Percentiles rank a stretch among this genome's conserved stretches.
phyloP scores from a whole-genome alignment of 2,888 invertebrate species.

The Cremastinae sp. region DNA sequence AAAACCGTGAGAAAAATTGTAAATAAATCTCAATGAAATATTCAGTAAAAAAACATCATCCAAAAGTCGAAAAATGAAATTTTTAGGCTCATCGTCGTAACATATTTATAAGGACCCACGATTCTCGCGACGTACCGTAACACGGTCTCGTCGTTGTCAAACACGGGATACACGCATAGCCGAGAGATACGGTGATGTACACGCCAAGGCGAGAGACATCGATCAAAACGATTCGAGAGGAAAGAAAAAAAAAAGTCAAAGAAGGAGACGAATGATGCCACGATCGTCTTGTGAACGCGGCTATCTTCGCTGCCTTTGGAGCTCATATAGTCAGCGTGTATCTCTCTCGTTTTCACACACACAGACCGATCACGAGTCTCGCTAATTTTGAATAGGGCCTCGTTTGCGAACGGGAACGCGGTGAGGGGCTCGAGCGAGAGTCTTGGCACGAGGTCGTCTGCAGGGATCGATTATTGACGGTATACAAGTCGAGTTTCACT shows the following conservation, averaged over 20 bases:
- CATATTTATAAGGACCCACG: not conserved
- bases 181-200: conserved; percentile 59
- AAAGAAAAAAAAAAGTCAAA: conserved; percentile 20
- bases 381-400: conserved; percentile 77
- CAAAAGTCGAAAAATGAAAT: too few relatives aligned
- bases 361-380: conserved; percentile 45
- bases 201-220: conserved; percentile 62
- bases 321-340: conserved; percentile 13
- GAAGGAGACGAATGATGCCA: conserved; percentile 31
- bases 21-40: too few relatives aligned
- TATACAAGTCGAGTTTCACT: conserved; percentile 43
- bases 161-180: conserved; percentile 39
- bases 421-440: conserved; percentile 37
- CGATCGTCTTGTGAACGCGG: conserved; percentile 50
- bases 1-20: too few relatives aligned
- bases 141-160: conserved; percentile 52
- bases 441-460: conserved; percentile 58
- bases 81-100: too few relatives aligned
- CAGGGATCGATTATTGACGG: conserved; percentile 62
- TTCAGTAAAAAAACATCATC: too few relatives aligned
- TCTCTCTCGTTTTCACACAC: conserved; percentile 9
- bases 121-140: conserved; percentile 11
- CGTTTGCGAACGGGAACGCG: conserved; percentile 66
- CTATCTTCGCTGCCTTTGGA: conserved; percentile 32
- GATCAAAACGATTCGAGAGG: conserved; percentile 61